These are phyloP conservation scores for Platorchestia sp. DNA, from an alignment of 1,140 invertebrate species.

Conservation along the genomic window DNA sequence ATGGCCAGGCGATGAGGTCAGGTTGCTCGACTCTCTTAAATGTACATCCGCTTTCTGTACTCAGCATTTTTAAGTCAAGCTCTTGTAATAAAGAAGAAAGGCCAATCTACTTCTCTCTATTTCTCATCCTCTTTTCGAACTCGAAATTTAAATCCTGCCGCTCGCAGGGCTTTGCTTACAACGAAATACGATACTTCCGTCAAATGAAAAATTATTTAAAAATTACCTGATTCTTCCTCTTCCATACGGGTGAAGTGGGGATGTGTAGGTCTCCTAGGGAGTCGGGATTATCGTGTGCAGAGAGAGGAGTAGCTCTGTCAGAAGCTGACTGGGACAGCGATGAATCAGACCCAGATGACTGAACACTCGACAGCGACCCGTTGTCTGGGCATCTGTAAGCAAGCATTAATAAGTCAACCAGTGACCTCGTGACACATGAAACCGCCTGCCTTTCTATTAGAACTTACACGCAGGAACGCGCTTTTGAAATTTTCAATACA, in stretches of 20 bases:
- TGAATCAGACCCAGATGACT: conserved; percentile 81
- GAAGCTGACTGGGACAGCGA: conserved; percentile 70
- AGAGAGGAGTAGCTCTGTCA: conserved; percentile 65
- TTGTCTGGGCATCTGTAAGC: conserved; percentile 71
- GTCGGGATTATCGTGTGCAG: conserved; percentile 62
- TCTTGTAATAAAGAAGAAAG: too few relatives aligned
- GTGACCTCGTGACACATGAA: neutral
- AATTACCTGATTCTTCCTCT: conserved; percentile 75
- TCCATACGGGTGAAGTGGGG: conserved; percentile 77
- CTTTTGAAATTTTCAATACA: neutral
- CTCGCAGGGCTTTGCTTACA: neutral
- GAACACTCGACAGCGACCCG: conserved; percentile 81
- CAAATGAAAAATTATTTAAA: neutral
- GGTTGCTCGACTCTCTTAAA: too few relatives aligned
- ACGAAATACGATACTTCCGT: neutral
- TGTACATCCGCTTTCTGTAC: too few relatives aligned
- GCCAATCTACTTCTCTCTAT: neutral
- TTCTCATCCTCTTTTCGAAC: neutral
- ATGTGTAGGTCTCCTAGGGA: conserved; percentile 64
- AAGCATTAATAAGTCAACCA: neutral
- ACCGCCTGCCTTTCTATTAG: neutral
- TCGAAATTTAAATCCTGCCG: neutral
- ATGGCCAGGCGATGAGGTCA: neutral
- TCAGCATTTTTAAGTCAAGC: too few relatives aligned
- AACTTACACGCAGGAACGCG: neutral